Percentiles rank a stretch among this genome's conserved stretches.
Evolutionary conservation across 2,797 vertebrate genomes (phyloP).

Genomic region (Sebastes iracundus): DNA sequence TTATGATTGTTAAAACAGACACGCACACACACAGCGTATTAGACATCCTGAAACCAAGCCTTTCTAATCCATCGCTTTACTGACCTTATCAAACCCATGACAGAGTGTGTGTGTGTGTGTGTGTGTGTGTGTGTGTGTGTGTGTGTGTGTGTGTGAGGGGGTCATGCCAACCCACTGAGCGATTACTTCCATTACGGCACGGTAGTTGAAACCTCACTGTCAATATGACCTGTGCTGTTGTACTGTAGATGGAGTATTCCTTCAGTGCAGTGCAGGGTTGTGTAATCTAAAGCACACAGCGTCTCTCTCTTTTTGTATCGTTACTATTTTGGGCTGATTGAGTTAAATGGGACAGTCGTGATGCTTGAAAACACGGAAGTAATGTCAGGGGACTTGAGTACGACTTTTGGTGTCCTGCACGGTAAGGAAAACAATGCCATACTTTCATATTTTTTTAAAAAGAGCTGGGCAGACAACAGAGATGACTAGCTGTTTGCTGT

Average conservation of each 20-base stretch:
- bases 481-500: not conserved
- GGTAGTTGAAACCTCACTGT: not conserved
- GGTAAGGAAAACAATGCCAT: not conserved
- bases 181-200: not conserved
- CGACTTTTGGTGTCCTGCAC: not conserved
- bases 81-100: not conserved
- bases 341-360: constrained; percentile 13
- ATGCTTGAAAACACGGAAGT: not conserved
- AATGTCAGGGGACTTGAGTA: not conserved
- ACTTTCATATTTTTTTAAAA: not conserved
- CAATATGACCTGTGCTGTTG: not conserved
- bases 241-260: too few species aligned
- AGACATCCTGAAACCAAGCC: not conserved
- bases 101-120: not conserved
- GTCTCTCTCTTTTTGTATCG: not conserved
- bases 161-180: not conserved
- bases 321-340: constrained; percentile 5
- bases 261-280: not conserved
- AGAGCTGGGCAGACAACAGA: not conserved
- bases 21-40: not conserved
- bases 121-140: too few species aligned
- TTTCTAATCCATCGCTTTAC: not conserved
- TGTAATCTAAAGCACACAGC: not conserved
- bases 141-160: not conserved
- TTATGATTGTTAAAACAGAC: not conserved